These are phyloP conservation scores for Halocynthia aurantium DNA, from an alignment of 23 tunicate genomes.

Conservation along the genomic window DNA sequence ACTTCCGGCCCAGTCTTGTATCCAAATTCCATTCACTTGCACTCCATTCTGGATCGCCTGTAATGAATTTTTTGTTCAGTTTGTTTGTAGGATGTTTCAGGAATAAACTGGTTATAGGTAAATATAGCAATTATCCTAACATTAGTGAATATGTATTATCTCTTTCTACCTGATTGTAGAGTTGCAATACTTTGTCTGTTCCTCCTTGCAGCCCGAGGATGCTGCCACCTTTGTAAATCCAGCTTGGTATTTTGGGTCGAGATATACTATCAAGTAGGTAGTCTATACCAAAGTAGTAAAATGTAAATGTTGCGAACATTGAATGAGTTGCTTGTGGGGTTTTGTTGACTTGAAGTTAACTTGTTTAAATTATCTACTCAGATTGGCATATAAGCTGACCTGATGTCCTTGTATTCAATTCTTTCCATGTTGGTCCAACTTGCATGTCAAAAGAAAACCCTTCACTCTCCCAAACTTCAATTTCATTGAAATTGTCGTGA, in stretches of 20 bases:
- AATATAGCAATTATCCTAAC: background rate
- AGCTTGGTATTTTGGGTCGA: background rate
- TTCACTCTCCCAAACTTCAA: constrained; percentile 24
- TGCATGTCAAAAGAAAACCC: constrained; percentile 14
- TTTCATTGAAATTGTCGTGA: constrained; percentile 26
- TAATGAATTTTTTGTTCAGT: background rate
- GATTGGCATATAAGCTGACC: background rate
- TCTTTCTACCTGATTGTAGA: background rate
- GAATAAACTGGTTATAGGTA: background rate
- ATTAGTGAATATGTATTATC: too few relatives aligned
- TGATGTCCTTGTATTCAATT: background rate
- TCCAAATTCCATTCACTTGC: constrained; percentile 20
- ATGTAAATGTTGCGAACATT: too few relatives aligned
- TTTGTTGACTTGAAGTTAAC: background rate
- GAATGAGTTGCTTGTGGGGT: too few relatives aligned
- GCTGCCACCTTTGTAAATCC: constrained; percentile 17
- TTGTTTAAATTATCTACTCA: background rate
- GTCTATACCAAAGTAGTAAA: background rate
- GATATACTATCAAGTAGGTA: background rate
- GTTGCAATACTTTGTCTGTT: constrained; percentile 24
- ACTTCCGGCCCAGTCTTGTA: constrained; percentile 38
- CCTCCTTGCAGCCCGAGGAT: constrained; percentile 52
- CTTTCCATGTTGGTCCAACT: constrained; percentile 4
- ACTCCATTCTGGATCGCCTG: constrained; percentile 12
- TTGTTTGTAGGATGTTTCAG: background rate